A percentile compares a stretch with the other conserved stretches of the same genome.
phyloP scores from a whole-genome alignment of 1,140 invertebrate species.

The Drosophila insularis region DNA sequence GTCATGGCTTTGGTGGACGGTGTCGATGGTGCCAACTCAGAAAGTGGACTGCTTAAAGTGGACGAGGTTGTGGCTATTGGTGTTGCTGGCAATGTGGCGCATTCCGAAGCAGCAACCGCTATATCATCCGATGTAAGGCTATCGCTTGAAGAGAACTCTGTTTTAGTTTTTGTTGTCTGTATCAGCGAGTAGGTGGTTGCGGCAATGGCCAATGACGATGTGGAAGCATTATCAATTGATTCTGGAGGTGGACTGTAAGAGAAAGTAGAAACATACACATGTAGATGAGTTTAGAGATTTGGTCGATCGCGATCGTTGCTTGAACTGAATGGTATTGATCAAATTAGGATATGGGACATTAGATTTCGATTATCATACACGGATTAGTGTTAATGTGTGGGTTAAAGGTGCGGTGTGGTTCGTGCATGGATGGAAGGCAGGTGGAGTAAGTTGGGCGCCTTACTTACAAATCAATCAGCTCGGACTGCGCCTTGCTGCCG shows the following conservation, averaged over 20 bases:
- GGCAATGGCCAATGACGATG: slow-evolving; percentile 52
- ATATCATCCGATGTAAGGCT: slow-evolving; percentile 34
- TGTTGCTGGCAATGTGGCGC: slow-evolving; percentile 47
- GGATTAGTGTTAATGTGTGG: background rate
- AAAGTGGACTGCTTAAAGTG: slow-evolving; percentile 47
- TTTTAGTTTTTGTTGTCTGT: slow-evolving; percentile 25
- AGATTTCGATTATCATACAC: background rate
- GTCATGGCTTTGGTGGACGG: slow-evolving; percentile 60
- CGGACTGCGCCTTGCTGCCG: slow-evolving; percentile 70
- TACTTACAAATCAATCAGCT: slow-evolving; percentile 76
- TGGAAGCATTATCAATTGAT: slow-evolving; percentile 20
- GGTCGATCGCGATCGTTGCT: no score
- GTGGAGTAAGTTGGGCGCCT: background rate
- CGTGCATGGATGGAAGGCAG: background rate
- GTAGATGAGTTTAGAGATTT: background rate
- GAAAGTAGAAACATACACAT: background rate
- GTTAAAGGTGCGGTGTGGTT: background rate
- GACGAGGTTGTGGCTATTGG: slow-evolving; percentile 45
- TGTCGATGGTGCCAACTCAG: slow-evolving; percentile 59
- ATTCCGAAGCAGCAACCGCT: slow-evolving; percentile 38
- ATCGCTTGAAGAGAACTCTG: slow-evolving; percentile 11
- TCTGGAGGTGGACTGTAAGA: slow-evolving; percentile 54
- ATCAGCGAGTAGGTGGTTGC: slow-evolving; percentile 60
- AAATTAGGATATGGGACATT: background rate
- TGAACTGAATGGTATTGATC: background rate